phyloP scores from a whole-genome alignment of 2,797 vertebrate genomes.

The Emydoidea blandingii region DNA sequence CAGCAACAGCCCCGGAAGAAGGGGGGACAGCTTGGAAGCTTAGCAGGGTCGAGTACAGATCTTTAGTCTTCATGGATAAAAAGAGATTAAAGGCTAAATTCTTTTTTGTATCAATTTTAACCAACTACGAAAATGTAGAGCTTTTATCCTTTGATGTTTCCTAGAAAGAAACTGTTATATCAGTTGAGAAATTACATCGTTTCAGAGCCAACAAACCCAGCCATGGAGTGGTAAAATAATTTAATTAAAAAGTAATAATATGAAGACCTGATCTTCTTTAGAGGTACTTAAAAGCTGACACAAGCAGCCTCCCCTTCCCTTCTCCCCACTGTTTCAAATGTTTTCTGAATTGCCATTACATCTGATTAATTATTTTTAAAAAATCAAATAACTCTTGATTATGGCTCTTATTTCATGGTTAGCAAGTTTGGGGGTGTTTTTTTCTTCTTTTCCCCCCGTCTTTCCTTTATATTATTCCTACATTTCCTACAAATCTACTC shows the following conservation, averaged over 20 bases:
- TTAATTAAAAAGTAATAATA: slow-evolving; percentile 82
- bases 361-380: slow-evolving; percentile 68
- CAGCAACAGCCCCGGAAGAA: slow-evolving; percentile 67
- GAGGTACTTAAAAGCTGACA: slow-evolving; percentile 76
- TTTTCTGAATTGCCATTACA: slow-evolving; percentile 46
- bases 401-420: background rate
- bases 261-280: slow-evolving; percentile 70
- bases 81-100: slow-evolving; percentile 84
- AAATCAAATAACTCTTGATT: slow-evolving; percentile 35
- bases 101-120: slow-evolving; percentile 74
- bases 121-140: slow-evolving; percentile 79
- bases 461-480: background rate
- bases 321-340: slow-evolving; percentile 57
- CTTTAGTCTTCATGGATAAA: slow-evolving; percentile 81
- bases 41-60: slow-evolving; percentile 79
- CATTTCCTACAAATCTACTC: slow-evolving; percentile 19
- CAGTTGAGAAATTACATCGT: slow-evolving; percentile 76
- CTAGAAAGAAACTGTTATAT: slow-evolving; percentile 78
- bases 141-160: slow-evolving; percentile 81
- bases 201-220: slow-evolving; percentile 70
- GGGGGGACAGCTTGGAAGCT: slow-evolving; percentile 64
- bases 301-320: slow-evolving; percentile 57
- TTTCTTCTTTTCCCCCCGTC: background rate
- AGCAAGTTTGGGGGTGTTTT: background rate
- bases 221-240: slow-evolving; percentile 75